A percentile compares a stretch with the other conserved stretches of the same genome.
Evolutionary conservation across 1,140 invertebrate species (phyloP).

Genomic region (Ganaspis sp.): DNA sequence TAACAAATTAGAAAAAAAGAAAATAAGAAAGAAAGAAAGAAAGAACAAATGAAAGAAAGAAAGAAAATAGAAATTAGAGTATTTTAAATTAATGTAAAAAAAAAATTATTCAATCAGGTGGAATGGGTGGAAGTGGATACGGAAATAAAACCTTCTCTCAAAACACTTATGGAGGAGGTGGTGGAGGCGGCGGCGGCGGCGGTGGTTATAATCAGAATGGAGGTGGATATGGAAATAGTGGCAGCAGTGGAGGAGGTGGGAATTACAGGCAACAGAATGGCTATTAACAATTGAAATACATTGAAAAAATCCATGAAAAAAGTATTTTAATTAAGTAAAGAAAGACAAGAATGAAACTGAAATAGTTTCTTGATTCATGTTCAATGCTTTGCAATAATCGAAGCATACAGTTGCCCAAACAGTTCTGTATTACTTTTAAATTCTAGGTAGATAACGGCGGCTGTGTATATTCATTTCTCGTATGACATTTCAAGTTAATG

Average conservation of each 20-base stretch:
- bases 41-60: no score
- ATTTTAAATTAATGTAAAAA: constrained; percentile 31
- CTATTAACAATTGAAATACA: constrained; percentile 66
- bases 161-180: constrained; percentile 61
- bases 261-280: constrained; percentile 70
- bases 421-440: background rate
- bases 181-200: constrained; percentile 50
- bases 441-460: background rate
- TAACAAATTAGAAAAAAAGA: no score
- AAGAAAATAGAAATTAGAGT: background rate
- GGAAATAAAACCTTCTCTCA: constrained; percentile 50
- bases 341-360: constrained; percentile 35
- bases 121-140: constrained; percentile 55
- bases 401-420: constrained; percentile 9
- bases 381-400: background rate
- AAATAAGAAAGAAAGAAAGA: no score
- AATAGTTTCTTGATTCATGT: background rate
- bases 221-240: constrained; percentile 52
- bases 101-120: constrained; percentile 45
- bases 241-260: constrained; percentile 54
- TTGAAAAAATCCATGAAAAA: constrained; percentile 1
- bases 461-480: constrained; percentile 6
- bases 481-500: background rate
- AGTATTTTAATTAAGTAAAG: constrained; percentile 45
- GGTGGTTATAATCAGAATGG: constrained; percentile 67